Evolutionary conservation across 2,888 invertebrate species (phyloP), one percentile per base, ranked within the genome.

Genomic region (Luperina nickerlii): DNA sequence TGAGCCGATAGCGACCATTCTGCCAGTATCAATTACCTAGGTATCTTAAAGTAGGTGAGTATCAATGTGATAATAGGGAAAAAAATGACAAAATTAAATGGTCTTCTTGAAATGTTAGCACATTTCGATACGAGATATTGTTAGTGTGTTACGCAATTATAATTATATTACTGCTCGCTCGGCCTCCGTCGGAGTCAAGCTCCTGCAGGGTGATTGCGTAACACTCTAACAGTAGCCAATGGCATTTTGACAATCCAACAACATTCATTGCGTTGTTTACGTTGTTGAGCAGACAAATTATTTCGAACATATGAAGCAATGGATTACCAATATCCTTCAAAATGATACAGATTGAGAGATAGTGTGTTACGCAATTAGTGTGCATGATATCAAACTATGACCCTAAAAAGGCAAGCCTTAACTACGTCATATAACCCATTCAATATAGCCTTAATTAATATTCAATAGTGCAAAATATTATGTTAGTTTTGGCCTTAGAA

Each of bases 391-490:
- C 65, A n/a, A 32, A 54, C 18, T 42, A 2, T 74, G 63, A 45
- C 68, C 78, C 51, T 63, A 54, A 60, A 42, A n/a, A 54, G 20
- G 7, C 45, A 54, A 15, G 2, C 48, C 11, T 78, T 67, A 15
- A 38, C 38, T 42, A 13, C 8, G 18, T 48, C 18, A 60, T 9
- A 20, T 32, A 78, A 20, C 42, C 42, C 38, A 38, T 60, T n/a
- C 2, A 11, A 38, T n/a, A n/a, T 18, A 80, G 5, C 80, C 80
- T 81, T 69, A 69, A n/a, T 81, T 81, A n/a, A 75, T 42, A 81
- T 69, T 69, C 67, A 67, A 42, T 15, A 32, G 7, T n/a, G 63
- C 48, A 57, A 69, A 62, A 72, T 48, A 38, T 66, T 4, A 32
- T n/a, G 0, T 71, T 27, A 2, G 0, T 0, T 57, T 27, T 57